A percentile compares a stretch with the other conserved stretches of the same genome.
These are phyloP conservation scores for Castor canadensis DNA, from an alignment of 2,113 vertebrate species.

Conservation along the genomic window DNA sequence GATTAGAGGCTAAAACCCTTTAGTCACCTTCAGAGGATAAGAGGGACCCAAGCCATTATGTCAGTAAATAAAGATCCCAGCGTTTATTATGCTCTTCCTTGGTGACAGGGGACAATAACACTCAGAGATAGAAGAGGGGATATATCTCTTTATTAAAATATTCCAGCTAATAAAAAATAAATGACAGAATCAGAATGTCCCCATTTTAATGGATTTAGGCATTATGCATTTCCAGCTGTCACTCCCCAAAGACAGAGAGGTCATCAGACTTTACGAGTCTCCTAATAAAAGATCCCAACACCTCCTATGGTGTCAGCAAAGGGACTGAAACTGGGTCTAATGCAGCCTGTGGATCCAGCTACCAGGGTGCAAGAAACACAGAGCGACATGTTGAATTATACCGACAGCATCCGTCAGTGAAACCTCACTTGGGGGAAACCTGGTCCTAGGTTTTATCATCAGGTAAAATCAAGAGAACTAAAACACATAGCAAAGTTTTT, in stretches of 20 bases:
- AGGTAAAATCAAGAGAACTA: neutral
- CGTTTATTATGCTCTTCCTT: neutral
- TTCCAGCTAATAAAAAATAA: slow-evolving; percentile 30
- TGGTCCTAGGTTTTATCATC: neutral
- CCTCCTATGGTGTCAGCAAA: neutral
- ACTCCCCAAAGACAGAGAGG: neutral
- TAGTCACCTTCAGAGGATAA: neutral
- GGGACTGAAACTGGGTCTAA: neutral
- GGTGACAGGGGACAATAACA: neutral
- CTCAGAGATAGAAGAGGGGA: neutral
- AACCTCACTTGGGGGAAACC: neutral
- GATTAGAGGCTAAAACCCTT: neutral
- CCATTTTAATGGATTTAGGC: neutral
- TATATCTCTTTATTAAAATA: too few relatives aligned
- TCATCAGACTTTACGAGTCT: neutral
- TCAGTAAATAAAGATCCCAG: neutral
- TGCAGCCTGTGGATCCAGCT: neutral
- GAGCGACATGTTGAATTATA: neutral
- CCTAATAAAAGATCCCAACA: neutral
- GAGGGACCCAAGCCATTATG: neutral
- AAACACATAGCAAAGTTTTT: neutral
- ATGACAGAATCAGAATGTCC: neutral
- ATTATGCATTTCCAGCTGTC: neutral
- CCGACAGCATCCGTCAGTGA: neutral
- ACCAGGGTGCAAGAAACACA: neutral